phyloP scores from a whole-genome alignment of 2,113 vertebrate species.

The Sphyrna mokarran region DNA sequence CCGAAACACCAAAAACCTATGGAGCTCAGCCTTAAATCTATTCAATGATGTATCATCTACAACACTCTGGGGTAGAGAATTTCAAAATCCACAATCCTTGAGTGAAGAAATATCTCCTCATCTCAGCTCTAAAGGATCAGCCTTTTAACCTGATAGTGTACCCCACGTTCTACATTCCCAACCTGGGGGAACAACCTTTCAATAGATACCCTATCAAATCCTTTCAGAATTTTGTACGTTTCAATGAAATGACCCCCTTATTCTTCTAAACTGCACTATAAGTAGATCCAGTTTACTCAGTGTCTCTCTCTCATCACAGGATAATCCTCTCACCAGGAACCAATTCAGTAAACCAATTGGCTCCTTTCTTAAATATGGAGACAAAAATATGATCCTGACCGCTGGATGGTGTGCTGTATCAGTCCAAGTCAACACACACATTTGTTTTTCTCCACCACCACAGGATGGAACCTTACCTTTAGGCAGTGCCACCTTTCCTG shows the following conservation, averaged over 20 bases:
- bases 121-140: not conserved
- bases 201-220: not conserved
- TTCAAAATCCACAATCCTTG: not conserved
- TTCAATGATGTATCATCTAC: not conserved
- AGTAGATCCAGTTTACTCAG: not conserved
- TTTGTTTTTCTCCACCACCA: not conserved
- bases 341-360: not conserved
- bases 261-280: not conserved
- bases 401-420: not conserved
- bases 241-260: not conserved
- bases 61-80: not conserved
- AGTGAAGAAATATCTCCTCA: not conserved
- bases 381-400: not conserved
- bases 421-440: not conserved
- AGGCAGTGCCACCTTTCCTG: not conserved
- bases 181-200: not conserved
- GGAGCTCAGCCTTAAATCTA: not conserved
- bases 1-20: not conserved
- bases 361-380: not conserved
- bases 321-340: not conserved
- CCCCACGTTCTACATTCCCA: not conserved
- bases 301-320: not conserved
- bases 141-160: not conserved
- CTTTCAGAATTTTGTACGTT: not conserved
- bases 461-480: not conserved